Base-by-base conservation (phyloP, 2,113 vertebrate genomes). In the Thymallus thymallus region DNA sequence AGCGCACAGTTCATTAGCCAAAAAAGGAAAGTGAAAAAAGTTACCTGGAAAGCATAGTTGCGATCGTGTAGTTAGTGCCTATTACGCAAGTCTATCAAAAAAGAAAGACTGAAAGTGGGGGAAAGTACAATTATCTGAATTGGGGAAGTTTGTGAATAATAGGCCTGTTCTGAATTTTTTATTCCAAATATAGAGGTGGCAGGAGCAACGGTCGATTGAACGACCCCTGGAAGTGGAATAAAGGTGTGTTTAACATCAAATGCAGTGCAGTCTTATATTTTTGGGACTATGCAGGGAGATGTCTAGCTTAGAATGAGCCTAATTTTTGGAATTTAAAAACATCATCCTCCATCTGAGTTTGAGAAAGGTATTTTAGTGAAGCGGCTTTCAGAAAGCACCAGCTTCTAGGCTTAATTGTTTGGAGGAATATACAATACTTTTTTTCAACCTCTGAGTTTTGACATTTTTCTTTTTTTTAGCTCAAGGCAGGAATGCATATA, bases 1-100 rank as follows among this genome's bases (percentile, higher is more conserved):
- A 89, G 86, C 88, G 90, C 90, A 80, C 85, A 91, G 90, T 94
- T 92, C 92, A 92, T 93, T 94, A 93, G 83, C 87, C 89, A 91
- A 90, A 93, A 93, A 86, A 87, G 85, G 78, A 60, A 82, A 22
- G 32, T 41, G 51, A 51, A 78, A 86, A 89, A 90, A 90, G 84
- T 88, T 92, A 94, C 92, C 93, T 93, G 91, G 88, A 88, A 87
- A 92, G 86, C 86, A 81, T 82, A 85, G 86, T 67, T 78, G 46
- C 69, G 63, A 75, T 75, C 80, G 87, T 87, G 90, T 88, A 90
- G 89, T 51, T 89, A 88, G 83, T 80, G 83, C 85, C 86, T 82
- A 91, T 93, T 92, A 93, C 87, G 82, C 90, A 89, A 88, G 92
- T 90, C 92, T 90, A 84, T 92, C 90, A 93, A 92, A 90, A 84